Evolutionary conservation across 2,888 invertebrate genomes (phyloP).

Genomic region (Plebejus argus): DNA sequence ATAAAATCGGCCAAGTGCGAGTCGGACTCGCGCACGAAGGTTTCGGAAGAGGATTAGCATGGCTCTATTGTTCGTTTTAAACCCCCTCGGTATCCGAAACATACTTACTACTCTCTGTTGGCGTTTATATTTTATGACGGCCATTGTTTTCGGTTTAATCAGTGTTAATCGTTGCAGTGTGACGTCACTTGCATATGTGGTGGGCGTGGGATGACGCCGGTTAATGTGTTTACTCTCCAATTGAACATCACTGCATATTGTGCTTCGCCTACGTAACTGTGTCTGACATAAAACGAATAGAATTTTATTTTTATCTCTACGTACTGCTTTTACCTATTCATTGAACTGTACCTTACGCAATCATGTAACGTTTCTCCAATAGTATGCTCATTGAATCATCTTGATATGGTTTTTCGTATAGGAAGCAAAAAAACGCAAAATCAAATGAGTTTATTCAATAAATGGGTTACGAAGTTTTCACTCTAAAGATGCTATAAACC

Average conservation of each 20-base stretch:
- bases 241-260: slow-evolving; percentile 8
- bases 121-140: slow-evolving; percentile 16
- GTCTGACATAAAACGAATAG: not conserved
- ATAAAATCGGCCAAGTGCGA: too few species aligned
- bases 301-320: slow-evolving; percentile 11
- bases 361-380: slow-evolving; percentile 2
- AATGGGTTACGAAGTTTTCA: not conserved
- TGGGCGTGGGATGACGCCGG: slow-evolving; percentile 47
- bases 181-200: slow-evolving; percentile 50
- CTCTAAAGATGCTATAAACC: not conserved
- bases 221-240: slow-evolving; percentile 39
- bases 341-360: not conserved
- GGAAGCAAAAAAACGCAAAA: not conserved
- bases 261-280: slow-evolving; percentile 24
- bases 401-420: not conserved
- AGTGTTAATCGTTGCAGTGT: slow-evolving; percentile 46
- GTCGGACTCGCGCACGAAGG: too few species aligned
- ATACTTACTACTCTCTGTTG: slow-evolving; percentile 15
- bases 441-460: not conserved
- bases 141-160: slow-evolving; percentile 27
- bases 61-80: not conserved
- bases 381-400: not conserved
- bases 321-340: slow-evolving; percentile 10
- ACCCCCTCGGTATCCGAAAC: not conserved
- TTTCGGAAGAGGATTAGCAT: not conserved